phyloP scores from a whole-genome alignment of 2,113 vertebrate species.

The Ameiurus melas region DNA sequence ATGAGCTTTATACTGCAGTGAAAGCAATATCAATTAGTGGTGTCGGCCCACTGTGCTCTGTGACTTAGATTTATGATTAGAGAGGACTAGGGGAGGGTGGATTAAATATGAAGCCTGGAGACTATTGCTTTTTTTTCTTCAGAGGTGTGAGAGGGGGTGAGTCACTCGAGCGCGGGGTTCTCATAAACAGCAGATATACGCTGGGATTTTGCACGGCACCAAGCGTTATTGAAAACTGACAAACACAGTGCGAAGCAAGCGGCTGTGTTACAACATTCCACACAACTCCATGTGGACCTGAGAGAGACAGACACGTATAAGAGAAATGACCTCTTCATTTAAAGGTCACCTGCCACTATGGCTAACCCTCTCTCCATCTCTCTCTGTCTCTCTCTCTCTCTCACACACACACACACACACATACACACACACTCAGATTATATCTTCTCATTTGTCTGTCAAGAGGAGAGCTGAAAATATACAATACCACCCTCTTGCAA shows the following conservation, averaged over 20 bases:
- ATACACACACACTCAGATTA: not conserved
- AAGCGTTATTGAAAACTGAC: slow-evolving; percentile 41
- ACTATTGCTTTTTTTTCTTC: slow-evolving; percentile 30
- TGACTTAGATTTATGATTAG: slow-evolving; percentile 52
- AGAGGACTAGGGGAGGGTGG: slow-evolving; percentile 30
- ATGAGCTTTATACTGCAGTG: slow-evolving; percentile 45
- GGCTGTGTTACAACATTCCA: not conserved
- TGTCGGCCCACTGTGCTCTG: slow-evolving; percentile 42
- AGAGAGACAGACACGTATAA: slow-evolving; percentile 14
- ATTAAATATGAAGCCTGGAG: slow-evolving; percentile 44
- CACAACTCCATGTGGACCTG: not conserved
- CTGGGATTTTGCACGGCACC: slow-evolving; percentile 13
- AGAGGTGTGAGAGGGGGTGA: slow-evolving; percentile 39
- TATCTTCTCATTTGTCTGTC: slow-evolving; percentile 42
- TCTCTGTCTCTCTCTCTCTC: slow-evolving; percentile 11
- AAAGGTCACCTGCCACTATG: slow-evolving; percentile 46
- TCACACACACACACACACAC: slow-evolving; percentile 3
- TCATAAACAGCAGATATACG: slow-evolving; percentile 43
- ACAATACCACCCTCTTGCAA: slow-evolving; percentile 18
- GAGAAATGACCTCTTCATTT: slow-evolving; percentile 39
- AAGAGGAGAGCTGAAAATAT: slow-evolving; percentile 27
- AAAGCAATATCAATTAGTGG: slow-evolving; percentile 49
- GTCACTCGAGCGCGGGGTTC: slow-evolving; percentile 33
- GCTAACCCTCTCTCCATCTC: slow-evolving; percentile 18
- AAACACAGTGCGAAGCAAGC: not conserved